A percentile compares a stretch with the other conserved stretches of the same genome.
Conservation (phyloP, 2,113 vertebrate species). For the Apus apus region DNA sequence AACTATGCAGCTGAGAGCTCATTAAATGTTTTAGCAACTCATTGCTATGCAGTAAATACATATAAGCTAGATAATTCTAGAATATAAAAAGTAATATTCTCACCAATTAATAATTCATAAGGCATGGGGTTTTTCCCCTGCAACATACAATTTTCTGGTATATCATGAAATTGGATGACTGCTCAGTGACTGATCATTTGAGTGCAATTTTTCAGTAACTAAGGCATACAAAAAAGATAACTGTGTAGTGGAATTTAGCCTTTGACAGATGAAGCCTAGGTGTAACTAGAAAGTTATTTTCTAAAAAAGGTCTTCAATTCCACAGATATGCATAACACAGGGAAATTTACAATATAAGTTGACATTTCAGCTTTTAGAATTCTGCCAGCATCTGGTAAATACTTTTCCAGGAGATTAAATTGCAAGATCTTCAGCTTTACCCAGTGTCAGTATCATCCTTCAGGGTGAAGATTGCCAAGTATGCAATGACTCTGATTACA, state of each 20-base stretch:
- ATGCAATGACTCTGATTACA: background rate
- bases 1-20: background rate
- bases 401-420: background rate
- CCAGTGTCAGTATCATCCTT: slow-evolving; percentile 6
- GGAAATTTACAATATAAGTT: background rate
- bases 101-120: background rate
- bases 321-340: background rate
- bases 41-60: background rate
- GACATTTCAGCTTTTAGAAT: background rate
- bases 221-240: background rate
- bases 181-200: background rate
- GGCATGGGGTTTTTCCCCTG: rapidly evolving
- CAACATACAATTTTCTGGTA: background rate
- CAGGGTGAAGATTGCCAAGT: background rate
- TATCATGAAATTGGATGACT: background rate
- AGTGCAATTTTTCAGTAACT: background rate
- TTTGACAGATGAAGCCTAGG: background rate
- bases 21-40: background rate
- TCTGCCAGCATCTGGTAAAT: background rate
- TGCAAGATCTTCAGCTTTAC: slow-evolving; percentile 9
- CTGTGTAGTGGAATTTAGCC: background rate
- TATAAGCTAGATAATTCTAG: background rate
- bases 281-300: background rate
- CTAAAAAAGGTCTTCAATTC: background rate
- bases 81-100: background rate